Evolutionary conservation across 2,797 vertebrate genomes (phyloP), one percentile per base, ranked within the genome.

Genomic region (Anas georgica): DNA sequence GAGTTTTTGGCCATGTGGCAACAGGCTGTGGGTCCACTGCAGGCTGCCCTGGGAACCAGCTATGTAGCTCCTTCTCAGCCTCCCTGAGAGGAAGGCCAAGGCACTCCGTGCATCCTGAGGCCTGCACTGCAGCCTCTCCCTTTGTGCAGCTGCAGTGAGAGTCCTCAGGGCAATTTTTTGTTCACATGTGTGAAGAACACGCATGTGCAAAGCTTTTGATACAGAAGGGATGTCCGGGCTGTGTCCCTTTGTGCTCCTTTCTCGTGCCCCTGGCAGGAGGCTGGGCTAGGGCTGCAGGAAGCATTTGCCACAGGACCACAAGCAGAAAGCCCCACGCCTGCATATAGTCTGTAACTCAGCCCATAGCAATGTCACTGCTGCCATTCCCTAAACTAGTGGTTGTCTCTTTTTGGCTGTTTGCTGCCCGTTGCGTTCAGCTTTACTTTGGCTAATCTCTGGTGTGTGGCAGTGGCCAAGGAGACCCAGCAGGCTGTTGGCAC

Each of bases 261-360:
- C 12, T 45, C 1, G 0, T 62, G 59, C 4, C 18, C 15, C 28
- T 54, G 62, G 55, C 48, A 80, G 35, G n/a, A 81, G 45, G 12
- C 43, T 91, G 59, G 25, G 10, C 43, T 16, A 29, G 31, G 37
- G 16, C 59, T 37, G 29, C 20, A 58, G 45, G 46, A 23, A 75
- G 17, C 3, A 1, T 52, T 73, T 2, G 6, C 63, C 17, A 22
- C 5, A 67, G 11, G 7, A 4, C n/a, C 1, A 2, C 0, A 1
- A 89, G 64, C 45, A 74, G 43, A 63, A 83, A 85, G 28, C 64
- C 39, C 83, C 60, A 9, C 0, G 0, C 17, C 22, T 46, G 50
- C 23, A 4, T 0, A 1, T 35, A 63, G 52, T 16, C 54, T 23
- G 2, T 54, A 28, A 87, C 10, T 23, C 39, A 29, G 18, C 4